phyloP scores from a whole-genome alignment of 1,140 invertebrate genomes.

The Tetranychus urticae region DNA sequence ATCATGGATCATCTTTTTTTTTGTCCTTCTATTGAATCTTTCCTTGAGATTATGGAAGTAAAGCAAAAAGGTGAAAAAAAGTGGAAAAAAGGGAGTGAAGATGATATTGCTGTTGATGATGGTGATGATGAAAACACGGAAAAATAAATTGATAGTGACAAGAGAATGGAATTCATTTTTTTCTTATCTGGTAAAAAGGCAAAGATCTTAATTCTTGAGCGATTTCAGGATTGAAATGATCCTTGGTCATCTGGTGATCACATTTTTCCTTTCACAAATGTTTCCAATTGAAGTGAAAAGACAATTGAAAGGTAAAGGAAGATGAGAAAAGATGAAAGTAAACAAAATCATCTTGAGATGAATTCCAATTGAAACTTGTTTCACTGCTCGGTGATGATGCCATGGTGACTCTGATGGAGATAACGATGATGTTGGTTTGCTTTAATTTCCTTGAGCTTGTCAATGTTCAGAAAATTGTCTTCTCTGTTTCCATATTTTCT shows the following conservation, averaged over 20 bases:
- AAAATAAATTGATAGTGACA: background rate
- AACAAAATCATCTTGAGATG: background rate
- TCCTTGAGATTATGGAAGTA: background rate
- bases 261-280: background rate
- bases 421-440: too few species aligned
- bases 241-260: background rate
- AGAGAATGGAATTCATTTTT: background rate
- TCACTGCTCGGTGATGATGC: background rate
- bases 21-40: background rate
- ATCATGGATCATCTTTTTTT: background rate
- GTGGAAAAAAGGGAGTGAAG: background rate
- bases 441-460: too few species aligned
- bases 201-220: background rate
- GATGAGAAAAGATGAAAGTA: background rate
- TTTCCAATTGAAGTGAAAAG: background rate
- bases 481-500: background rate
- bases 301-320: background rate
- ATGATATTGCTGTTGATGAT: background rate
- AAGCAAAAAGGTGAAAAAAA: background rate
- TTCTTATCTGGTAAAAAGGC: background rate
- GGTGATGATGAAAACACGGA: background rate
- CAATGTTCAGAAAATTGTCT: too few species aligned
- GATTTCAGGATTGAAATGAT: background rate
- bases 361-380: background rate
- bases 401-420: background rate